A percentile compares a stretch with the other conserved stretches of the same genome.
These are phyloP conservation scores for Peromyscus californicus DNA, from an alignment of 2,113 vertebrate genomes.

Conservation along the genomic window DNA sequence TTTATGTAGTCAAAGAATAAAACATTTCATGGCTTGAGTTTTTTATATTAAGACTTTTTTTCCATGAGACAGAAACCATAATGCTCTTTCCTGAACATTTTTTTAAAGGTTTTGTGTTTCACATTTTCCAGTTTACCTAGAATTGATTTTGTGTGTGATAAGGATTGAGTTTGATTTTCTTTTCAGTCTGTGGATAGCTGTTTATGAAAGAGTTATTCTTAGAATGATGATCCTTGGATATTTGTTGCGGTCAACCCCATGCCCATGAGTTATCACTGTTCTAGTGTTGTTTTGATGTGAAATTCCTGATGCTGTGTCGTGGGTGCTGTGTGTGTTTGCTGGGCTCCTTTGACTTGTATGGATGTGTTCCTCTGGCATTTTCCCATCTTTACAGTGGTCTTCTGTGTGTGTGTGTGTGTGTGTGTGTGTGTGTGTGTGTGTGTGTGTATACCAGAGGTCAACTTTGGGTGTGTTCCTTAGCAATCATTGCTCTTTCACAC, in stretches of 20 bases:
- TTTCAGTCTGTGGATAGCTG: neutral
- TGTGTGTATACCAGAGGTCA: neutral
- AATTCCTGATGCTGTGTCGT: neutral
- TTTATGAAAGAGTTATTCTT: constrained; percentile 5
- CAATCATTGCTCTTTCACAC: neutral
- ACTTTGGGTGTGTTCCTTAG: neutral
- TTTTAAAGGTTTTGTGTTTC: neutral
- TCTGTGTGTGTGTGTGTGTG: neutral
- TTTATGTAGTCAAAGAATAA: constrained; percentile 46
- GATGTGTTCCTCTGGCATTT: neutral
- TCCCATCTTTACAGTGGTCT: neutral
- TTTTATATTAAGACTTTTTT: constrained; percentile 48
- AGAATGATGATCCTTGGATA: neutral
- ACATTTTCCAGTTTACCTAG: neutral
- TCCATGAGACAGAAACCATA: neutral
- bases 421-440: neutral
- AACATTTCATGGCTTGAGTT: neutral
- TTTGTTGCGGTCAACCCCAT: neutral
- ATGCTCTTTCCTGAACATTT: neutral
- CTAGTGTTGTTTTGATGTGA: neutral
- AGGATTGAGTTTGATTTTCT: neutral
- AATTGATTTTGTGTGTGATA: neutral
- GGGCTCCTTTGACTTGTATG: neutral
- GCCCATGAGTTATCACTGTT: neutral
- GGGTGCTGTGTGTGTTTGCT: neutral